Evolutionary conservation across 2,888 invertebrate genomes (phyloP).

Genomic region (Mantis religiosa): DNA sequence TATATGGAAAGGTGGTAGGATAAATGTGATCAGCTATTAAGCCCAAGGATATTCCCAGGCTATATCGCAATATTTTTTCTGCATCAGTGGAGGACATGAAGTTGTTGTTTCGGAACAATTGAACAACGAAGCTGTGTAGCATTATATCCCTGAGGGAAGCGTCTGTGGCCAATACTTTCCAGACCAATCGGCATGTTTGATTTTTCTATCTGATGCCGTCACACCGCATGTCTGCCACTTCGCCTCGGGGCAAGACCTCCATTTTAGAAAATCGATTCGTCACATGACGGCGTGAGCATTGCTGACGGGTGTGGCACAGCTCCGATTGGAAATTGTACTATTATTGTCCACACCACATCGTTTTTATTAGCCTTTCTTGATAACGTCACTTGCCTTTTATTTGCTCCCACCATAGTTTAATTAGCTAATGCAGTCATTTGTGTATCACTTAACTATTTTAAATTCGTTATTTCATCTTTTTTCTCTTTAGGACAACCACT

Average conservation of each 20-base stretch:
- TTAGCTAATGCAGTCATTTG: too few relatives aligned
- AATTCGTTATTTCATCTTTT: too few relatives aligned
- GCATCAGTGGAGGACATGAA: neutral
- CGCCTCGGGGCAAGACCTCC: neutral
- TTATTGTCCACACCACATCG: too few relatives aligned
- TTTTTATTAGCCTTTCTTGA: too few relatives aligned
- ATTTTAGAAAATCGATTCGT: neutral
- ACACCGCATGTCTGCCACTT: neutral
- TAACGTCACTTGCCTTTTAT: too few relatives aligned
- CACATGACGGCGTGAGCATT: neutral
- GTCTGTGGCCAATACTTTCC: neutral
- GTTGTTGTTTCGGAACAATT: neutral
- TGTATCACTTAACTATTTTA: too few relatives aligned
- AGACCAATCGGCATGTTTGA: neutral
- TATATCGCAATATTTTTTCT: neutral
- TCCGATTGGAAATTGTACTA: neutral
- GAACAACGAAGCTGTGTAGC: neutral
- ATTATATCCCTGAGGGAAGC: neutral
- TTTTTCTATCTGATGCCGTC: neutral
- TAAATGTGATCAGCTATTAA: neutral
- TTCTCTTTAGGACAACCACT: too few relatives aligned
- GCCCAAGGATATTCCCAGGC: neutral
- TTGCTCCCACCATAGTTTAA: too few relatives aligned
- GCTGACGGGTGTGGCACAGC: neutral
- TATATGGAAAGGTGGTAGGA: too few relatives aligned